Evolutionary conservation across 2,797 vertebrate species (phyloP), one percentile per base, ranked within the genome.

Genomic region (Echiichthys vipera): DNA sequence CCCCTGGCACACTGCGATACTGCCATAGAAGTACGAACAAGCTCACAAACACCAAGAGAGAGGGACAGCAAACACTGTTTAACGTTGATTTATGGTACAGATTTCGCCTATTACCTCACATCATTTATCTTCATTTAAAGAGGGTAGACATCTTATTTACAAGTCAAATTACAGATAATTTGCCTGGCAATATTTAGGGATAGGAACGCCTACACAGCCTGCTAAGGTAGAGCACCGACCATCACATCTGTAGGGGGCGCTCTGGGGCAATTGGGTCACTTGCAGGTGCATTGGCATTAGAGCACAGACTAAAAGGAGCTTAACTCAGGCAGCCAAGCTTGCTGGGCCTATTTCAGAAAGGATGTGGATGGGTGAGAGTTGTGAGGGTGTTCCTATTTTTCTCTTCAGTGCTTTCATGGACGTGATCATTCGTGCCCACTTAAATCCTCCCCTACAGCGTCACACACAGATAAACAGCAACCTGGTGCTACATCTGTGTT

Each of bases 41-140:
- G 62, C 42, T 45, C 70, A 76, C 64, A 84, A 55, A 70, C 55
- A 68, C 69, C 47, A 24, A 65, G 63, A 68, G 50, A 45, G 27
- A 65, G 64, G 77, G 61, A 73, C 8, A 5, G 78, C 65, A 81
- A 90, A 83, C 66, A 3, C 53, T 20, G 29, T 77, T 78, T 88
- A 86, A 81, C 32, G 27, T 63, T 92, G 93, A 94, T 93, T 93
- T 91, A 94, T 93, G 81, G 68, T 29, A 14, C 56, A 55, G 61
- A 84, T 88, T 92, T 84, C 18, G 53, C 73, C 72, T 67, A 55
- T 78, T 70, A 54, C 58, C 63, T 86, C 6, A 3, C 40, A 40
- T 71, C 67, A 81, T 93, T 88, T 74, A 73, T 94, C 90, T 92
- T 93, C 77, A 88, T 92, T 90, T 78, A 50, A 66, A 69, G 24